Percentiles rank a stretch among this genome's conserved stretches.
Conservation (phyloP, 2,888 invertebrate species). For the Sipunculus nudus region DNA sequence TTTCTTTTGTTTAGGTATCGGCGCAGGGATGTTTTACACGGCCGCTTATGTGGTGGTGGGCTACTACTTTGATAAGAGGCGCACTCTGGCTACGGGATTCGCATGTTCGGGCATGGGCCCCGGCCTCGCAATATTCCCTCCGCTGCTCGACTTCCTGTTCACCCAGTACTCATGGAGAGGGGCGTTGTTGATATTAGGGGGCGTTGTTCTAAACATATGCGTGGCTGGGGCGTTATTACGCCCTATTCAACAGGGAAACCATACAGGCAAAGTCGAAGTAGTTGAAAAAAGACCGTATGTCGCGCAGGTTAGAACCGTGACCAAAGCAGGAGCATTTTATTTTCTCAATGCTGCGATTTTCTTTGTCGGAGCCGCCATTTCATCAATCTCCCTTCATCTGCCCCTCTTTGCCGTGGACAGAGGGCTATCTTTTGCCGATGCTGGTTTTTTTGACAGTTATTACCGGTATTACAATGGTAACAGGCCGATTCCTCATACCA, state of each 20-base stretch:
- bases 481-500: too few species aligned
- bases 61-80: not conserved
- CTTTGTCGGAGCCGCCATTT: constrained; percentile 4
- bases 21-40: too few species aligned
- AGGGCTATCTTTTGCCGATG: not conserved
- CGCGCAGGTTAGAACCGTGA: too few species aligned
- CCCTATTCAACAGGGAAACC: not conserved
- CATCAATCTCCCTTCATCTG: constrained; percentile 6
- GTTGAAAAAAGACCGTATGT: too few species aligned
- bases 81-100: constrained; percentile 10
- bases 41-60: constrained; percentile 8
- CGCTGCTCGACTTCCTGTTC: not conserved
- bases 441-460: constrained; percentile 1
- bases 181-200: not conserved
- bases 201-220: constrained; percentile 1
- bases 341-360: too few species aligned
- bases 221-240: constrained; percentile 4
- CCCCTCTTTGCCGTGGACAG: not conserved
- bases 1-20: too few species aligned
- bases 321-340: too few species aligned
- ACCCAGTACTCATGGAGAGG: constrained; percentile 3
- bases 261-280: too few species aligned
- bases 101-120: constrained; percentile 8
- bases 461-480: too few species aligned
- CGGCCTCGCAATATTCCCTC: constrained; percentile 9